Evolutionary conservation across 2,797 vertebrate genomes (phyloP), one percentile per base, ranked within the genome.

Genomic region (Myotis vivesi): DNA sequence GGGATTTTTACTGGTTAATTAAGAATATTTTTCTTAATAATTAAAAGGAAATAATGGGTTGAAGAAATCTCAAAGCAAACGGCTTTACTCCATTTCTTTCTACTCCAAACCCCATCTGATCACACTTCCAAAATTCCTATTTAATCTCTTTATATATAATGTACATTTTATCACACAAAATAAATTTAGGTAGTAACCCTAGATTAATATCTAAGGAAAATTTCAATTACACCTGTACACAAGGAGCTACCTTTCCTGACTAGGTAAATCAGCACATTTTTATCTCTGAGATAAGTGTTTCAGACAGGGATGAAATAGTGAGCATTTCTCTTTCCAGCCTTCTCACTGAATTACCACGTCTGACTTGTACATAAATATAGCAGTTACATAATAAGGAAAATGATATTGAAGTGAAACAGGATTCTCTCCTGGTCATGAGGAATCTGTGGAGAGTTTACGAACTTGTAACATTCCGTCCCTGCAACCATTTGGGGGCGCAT

Each of bases 381-480:
- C 62, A 68, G 28, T 44, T 55, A 77, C 57, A 73, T 55, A 83
- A 49, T 15, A 36, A 25, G 6, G 20, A 33, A 88, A 85, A 72
- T 51, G 33, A 69, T 6, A 64, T 59, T 88, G 90, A 95, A 75
- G 46, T 62, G 38, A 49, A 92, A 83, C 25, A 93, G 57, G 11
- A 90, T 76, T 93, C 55, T 86, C 36, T 80, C 8, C 44, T 66
- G 69, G 33, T 55, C 44, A 28, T 46, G 20, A 55, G 23, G 62
- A 93, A 69, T 68, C 46, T 83, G 80, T 92, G 59, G 93, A 94
- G 85, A 82, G 41, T 76, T 88, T 41, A 84, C 46, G 57, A 87
- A 79, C 87, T 69, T 90, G 73, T 96, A 92, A 90, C 72, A 72
- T 93, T 97, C 96, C 57, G 36, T 92, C 90, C 59, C 0, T 76